A percentile compares a stretch with the other conserved stretches of the same genome.
Conservation (phyloP, 2,888 invertebrate genomes). For the Xestobium rufovillosum region DNA sequence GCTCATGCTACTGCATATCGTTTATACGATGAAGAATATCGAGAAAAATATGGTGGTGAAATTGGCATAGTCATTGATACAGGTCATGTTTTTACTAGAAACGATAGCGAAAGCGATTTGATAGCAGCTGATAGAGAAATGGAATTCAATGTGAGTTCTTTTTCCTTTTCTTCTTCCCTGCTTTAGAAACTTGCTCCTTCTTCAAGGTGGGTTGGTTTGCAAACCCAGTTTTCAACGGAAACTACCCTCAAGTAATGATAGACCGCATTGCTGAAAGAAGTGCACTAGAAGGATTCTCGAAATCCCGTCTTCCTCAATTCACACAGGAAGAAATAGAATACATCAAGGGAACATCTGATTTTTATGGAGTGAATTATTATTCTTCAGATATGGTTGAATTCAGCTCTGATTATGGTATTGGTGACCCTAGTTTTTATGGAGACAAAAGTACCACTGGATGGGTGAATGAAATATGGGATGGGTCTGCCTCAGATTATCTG, state of each 20-base stretch:
- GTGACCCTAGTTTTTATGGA: conserved; percentile 2
- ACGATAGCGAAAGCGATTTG: too few species aligned
- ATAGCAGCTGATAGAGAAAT: too few species aligned
- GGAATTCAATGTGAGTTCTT: too few species aligned
- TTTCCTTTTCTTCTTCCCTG: too few species aligned
- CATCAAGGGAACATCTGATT: conserved; percentile 57
- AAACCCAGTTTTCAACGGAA: conserved; percentile 58
- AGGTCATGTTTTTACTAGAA: too few species aligned
- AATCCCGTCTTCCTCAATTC: conserved; percentile 56
- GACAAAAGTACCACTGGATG: background rate
- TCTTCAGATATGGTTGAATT: conserved; percentile 34
- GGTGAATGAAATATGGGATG: background rate
- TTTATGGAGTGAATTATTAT: conserved; percentile 71
- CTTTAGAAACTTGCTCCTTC: too few species aligned
- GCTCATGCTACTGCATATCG: conserved; percentile 57
- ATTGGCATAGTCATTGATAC: too few species aligned
- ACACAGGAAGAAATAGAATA: conserved; percentile 50
- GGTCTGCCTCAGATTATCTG: too few species aligned
- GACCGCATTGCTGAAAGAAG: conserved; percentile 52
- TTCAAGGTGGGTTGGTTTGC: conserved; percentile 59
- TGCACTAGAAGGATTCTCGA: conserved; percentile 47
- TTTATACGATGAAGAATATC: too few species aligned
- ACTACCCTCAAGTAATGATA: too few species aligned
- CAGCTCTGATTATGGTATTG: conserved; percentile 5
- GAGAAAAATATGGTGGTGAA: too few species aligned